Percentiles rank a stretch among this genome's conserved stretches.
Conservation (phyloP, 2,888 invertebrate genomes). For the Drosophila yooni region DNA sequence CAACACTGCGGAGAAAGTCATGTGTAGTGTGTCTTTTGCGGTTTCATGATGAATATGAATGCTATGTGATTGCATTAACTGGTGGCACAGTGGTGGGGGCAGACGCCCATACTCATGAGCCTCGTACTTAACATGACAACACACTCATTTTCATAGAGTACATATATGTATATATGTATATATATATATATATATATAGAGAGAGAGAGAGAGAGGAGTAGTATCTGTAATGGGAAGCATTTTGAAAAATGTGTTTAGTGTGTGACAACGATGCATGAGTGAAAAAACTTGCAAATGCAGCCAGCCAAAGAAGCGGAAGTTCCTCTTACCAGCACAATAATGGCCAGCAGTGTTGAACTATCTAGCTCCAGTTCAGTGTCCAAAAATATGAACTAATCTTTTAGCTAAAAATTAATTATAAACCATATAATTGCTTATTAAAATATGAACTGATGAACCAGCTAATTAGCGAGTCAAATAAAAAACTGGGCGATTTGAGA, state of each 20-base stretch:
- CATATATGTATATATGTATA: not conserved
- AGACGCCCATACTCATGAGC: constrained; percentile 6
- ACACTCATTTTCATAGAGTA: constrained; percentile 25
- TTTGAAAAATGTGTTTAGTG: constrained; percentile 78
- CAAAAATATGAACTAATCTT: not conserved
- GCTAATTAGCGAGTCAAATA: not conserved
- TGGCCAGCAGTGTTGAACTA: constrained; percentile 9
- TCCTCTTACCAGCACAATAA: not conserved
- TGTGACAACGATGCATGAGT: constrained; percentile 60
- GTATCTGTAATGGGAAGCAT: constrained; percentile 47
- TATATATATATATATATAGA: not conserved
- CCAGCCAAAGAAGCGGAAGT: constrained; percentile 49
- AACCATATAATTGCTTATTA: not conserved
- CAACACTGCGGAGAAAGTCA: constrained; percentile 28
- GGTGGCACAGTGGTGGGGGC: constrained; percentile 28
- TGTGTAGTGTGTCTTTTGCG: constrained; percentile 74
- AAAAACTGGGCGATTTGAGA: not conserved
- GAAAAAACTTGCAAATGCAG: constrained; percentile 39
- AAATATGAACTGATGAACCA: not conserved
- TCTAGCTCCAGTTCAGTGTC: not conserved
- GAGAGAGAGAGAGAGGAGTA: too few relatives aligned
- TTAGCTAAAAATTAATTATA: not conserved
- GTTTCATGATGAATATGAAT: constrained; percentile 80
- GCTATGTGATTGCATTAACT: constrained; percentile 81
- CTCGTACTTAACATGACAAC: constrained; percentile 56